Base-by-base conservation (phyloP, 2,888 invertebrate species). In the Carpatolechia fugitivella region DNA sequence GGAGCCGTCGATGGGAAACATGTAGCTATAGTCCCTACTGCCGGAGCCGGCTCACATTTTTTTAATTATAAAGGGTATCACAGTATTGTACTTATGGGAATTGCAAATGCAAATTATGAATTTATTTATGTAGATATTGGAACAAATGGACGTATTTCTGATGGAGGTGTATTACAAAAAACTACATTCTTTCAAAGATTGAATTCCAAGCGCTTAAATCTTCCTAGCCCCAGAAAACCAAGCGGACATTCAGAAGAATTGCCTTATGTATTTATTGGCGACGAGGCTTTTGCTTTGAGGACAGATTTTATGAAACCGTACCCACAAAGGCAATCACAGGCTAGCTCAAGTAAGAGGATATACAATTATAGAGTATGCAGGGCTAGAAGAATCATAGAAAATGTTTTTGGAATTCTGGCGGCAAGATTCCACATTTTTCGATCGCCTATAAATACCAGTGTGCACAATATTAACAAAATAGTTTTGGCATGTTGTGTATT, bases 1-100 rank as follows among this genome's bases (percentile, higher is more conserved):
- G 61, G 61, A 52, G 57, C 59, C 46, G 50, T 61, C 16, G 62
- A 64, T 57, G 61, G 62, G 29, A 64, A 63, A 50, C 63, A 61
- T 49, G 49, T 63, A 16, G 36, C 48, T 54, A 57, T 64, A 50
- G 38, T 52, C 30, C 52, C 55, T 54, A 60, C 61, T 30, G 50
- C 56, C 46, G 29, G 40, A 31, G 38, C 48, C 47, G 59, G 60
- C 46, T 58, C 57, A 44, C 36, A 55, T 14, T 63, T 57, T 52
- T 62, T 57, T 48, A 63, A 64, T 51, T 64, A 60, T 52, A 63
- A 63, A 56, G 54, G 52, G 16, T 35, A n/a, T 24, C 59, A 48
- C 24, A 56, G 57, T 52, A 59, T 65, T 49, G 61, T 64, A 18
- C 51, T 62, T 11, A 46, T 60, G 48, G 60, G 55, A 16, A 16